phyloP scores from a whole-genome alignment of 2,797 vertebrate species.

The Ctenopoma kingsleyae region DNA sequence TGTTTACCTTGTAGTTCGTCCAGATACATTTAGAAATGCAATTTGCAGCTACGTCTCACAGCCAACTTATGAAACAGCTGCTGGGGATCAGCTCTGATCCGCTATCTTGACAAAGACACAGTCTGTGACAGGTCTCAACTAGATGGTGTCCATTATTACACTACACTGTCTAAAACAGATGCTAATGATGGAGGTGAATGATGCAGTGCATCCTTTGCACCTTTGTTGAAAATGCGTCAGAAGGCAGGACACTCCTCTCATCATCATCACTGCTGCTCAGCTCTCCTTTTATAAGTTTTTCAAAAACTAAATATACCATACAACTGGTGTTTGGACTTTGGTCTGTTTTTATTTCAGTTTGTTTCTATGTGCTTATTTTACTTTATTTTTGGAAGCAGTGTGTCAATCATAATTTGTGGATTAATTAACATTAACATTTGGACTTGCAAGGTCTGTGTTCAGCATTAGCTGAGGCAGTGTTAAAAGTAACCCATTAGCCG shows the following conservation, averaged over 20 bases:
- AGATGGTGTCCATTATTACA: slow-evolving; percentile 1
- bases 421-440: slow-evolving; percentile 18
- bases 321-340: not conserved
- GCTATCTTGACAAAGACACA: slow-evolving; percentile 8
- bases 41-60: not conserved
- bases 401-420: slow-evolving; percentile 4
- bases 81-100: slow-evolving; percentile 22
- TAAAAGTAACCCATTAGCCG: slow-evolving; percentile 19
- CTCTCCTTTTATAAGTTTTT: not conserved
- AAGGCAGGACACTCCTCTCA: slow-evolving; percentile 6
- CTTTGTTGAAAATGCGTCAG: slow-evolving; percentile 11
- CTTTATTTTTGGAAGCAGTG: not conserved
- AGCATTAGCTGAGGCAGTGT: not conserved
- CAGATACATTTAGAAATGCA: slow-evolving; percentile 10
- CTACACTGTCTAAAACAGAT: slow-evolving; percentile 6
- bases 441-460: slow-evolving; percentile 8
- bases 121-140: slow-evolving; percentile 21
- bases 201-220: not conserved
- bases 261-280: not conserved
- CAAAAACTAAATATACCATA: not conserved
- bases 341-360: not conserved
- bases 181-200: slow-evolving; percentile 14
- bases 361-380: not conserved
- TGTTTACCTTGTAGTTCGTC: not conserved
- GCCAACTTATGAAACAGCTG: slow-evolving; percentile 17